Conservation (phyloP, 2,888 invertebrate genomes). For the Latrodectus hesperus region DNA sequence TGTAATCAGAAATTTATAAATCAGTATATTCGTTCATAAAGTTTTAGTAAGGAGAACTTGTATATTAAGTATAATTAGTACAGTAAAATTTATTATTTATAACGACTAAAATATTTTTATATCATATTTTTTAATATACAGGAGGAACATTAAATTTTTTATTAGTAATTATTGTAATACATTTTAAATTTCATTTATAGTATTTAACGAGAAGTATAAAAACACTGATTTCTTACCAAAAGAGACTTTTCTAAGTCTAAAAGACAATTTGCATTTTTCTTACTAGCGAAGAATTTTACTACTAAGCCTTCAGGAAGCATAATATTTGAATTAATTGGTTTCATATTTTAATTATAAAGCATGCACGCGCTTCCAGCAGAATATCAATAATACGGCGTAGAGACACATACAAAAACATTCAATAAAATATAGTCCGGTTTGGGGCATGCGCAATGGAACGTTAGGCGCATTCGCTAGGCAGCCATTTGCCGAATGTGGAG, state of each 20-base stretch:
- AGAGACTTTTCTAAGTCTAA: slow-evolving; percentile 48
- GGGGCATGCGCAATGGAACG: slow-evolving; percentile 56
- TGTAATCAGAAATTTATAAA: too few species aligned
- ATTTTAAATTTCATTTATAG: background rate
- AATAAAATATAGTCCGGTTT: slow-evolving; percentile 18
- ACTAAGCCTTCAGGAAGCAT: slow-evolving; percentile 9
- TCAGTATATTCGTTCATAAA: too few species aligned
- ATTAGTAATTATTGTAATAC: background rate
- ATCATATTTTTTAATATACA: background rate
- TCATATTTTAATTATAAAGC: background rate
- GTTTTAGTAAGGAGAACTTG: background rate
- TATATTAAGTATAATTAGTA: background rate
- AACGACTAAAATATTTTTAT: background rate
- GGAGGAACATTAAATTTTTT: background rate
- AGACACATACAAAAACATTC: background rate
- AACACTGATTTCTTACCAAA: slow-evolving; percentile 32
- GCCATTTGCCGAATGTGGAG: slow-evolving; percentile 53
- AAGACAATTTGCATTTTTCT: slow-evolving; percentile 56
- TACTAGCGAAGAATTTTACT: slow-evolving; percentile 28
- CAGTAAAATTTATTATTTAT: background rate
- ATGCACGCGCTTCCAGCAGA: background rate
- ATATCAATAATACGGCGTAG: background rate
- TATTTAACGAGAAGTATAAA: background rate
- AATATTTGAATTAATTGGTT: background rate
- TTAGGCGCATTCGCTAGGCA: slow-evolving; percentile 50